Conservation (phyloP, 2,113 vertebrate species). For the Aphelocoma coerulescens region DNA sequence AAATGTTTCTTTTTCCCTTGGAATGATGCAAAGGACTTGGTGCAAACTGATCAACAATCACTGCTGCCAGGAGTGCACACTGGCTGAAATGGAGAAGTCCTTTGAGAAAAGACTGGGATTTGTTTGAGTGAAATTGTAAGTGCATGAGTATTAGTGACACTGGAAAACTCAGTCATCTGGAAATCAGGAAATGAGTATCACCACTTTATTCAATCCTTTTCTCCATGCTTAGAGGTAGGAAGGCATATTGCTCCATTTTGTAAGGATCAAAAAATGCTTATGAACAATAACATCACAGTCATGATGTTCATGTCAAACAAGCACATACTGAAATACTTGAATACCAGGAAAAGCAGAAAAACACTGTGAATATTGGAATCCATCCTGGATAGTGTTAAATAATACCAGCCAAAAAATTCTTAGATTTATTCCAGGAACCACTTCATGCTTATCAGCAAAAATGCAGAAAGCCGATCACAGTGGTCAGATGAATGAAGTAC, state of each 20-base stretch:
- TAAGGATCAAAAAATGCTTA: background rate
- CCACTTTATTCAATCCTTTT: background rate
- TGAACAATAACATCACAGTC: background rate
- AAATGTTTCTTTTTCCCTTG: conserved; percentile 23
- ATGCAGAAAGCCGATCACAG: conserved; percentile 2
- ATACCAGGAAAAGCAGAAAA: background rate
- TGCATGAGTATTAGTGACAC: background rate
- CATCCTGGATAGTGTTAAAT: background rate
- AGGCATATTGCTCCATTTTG: background rate
- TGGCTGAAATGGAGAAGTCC: background rate
- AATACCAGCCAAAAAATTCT: background rate
- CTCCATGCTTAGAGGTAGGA: background rate
- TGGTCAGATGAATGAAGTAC: conserved; percentile 40
- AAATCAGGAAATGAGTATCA: background rate
- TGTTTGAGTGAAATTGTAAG: background rate
- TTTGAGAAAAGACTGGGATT: background rate
- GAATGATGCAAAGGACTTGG: background rate
- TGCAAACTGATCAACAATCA: background rate
- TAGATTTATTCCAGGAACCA: conserved; percentile 37
- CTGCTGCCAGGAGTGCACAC: background rate
- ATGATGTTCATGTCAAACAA: background rate
- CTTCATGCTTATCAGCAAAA: conserved; percentile 36
- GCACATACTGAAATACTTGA: background rate
- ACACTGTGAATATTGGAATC: background rate
- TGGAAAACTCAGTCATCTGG: background rate